These are phyloP conservation scores for Drosophila bocki DNA, from an alignment of 1,140 invertebrate genomes.

Conservation along the genomic window DNA sequence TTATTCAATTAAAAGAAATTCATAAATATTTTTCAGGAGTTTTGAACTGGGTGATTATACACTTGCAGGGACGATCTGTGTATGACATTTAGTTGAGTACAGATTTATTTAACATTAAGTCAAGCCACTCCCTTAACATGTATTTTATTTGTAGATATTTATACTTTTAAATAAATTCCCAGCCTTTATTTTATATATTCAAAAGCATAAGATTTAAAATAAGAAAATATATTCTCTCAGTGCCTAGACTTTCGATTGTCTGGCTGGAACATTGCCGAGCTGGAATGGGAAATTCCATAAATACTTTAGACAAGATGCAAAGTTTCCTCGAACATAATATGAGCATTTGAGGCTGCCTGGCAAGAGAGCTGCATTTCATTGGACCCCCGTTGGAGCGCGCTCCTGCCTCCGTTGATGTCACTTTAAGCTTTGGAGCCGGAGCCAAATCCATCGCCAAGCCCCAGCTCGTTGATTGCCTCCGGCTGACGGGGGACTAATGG, in stretches of 20 bases:
- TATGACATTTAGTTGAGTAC: no score
- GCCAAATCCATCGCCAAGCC: slow-evolving; percentile 20
- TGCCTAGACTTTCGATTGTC: neutral
- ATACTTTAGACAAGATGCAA: slow-evolving; percentile 18
- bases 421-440: slow-evolving; percentile 23
- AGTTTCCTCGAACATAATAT: slow-evolving; percentile 4
- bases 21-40: neutral
- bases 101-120: no score
- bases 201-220: no score
- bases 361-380: slow-evolving; percentile 2
- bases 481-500: slow-evolving; percentile 53
- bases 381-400: neutral
- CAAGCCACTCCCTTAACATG: no score
- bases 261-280: slow-evolving; percentile 6
- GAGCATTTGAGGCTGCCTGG: slow-evolving; percentile 1
- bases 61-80: neutral
- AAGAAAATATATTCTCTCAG: slow-evolving; percentile 6
- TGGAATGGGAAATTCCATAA: slow-evolving; percentile 15
- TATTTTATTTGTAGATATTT: no score
- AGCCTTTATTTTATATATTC: no score
- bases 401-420: slow-evolving; percentile 11
- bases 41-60: neutral
- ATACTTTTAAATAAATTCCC: no score
- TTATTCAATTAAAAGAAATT: neutral
- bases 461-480: slow-evolving; percentile 34